Base-by-base conservation (phyloP, 2,113 vertebrate genomes). In the Phalacrocorax pelagicus region DNA sequence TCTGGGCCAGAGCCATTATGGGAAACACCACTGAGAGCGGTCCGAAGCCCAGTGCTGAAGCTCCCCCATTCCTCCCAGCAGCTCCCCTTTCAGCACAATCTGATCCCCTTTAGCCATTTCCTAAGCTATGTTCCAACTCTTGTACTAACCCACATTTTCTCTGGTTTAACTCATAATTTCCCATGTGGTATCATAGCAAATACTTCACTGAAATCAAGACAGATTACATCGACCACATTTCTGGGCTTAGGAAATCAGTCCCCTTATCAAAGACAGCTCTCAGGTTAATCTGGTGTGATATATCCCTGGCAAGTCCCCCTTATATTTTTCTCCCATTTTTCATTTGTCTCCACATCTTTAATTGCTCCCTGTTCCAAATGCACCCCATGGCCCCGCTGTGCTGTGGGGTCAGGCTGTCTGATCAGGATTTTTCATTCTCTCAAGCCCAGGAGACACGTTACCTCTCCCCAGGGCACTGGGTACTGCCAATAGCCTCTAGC, bases 121-220 rank as follows among this genome's bases (percentile, higher is more conserved):
- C 90, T 93, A 95, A 96, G n/a, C 4, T 3, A 0, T 88, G 62
- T 95, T 96, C 93, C 96, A 96, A 47, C 85, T 93, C 85, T 85
- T 5, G 10, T 93, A 94, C 85, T 96, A 94, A 96, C 96, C 81
- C 92, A 94, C 95, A 96, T 97, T 96, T 96, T 97, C 94, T 96
- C 82, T 94, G 93, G 90, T 96, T 97, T 97, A 97, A 97, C 96
- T 97, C 93, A 96, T 94, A 96, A 96, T 96, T 97, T 97, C 96
- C 96, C 96, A 96, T 70, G 96, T 94, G 96, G 96, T 74, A 96
- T 38, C 79, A 63, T 66, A 95, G 92, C 93, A 93, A 97, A 96
- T 93, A 70, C 88, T 94, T 95, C 67, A 81, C 79, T 94, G 93
- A 96, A 97, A 92, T 88, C 90, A 91, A 93, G 96, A 96, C 66